Evolutionary conservation across 1,140 invertebrate genomes (phyloP).

Genomic region (Hyles euphorbiae): DNA sequence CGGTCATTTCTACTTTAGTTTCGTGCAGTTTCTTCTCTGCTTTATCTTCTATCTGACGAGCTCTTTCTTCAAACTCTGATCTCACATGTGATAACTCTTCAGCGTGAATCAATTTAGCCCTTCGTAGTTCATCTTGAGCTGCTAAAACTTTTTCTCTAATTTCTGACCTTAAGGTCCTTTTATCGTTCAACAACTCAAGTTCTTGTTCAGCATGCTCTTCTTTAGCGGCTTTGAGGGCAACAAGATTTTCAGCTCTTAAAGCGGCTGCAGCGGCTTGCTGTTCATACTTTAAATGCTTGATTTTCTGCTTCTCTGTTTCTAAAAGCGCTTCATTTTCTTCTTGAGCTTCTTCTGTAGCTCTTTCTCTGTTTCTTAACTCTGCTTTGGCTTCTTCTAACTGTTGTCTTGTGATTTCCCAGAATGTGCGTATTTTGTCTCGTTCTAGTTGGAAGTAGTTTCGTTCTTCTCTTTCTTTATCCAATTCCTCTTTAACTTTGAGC

Average conservation of each 20-base stretch:
- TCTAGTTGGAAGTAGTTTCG: constrained; percentile 97
- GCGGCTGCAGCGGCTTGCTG: constrained; percentile 90
- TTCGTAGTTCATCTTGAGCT: constrained; percentile 74
- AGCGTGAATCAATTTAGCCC: constrained; percentile 66
- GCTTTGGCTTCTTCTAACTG: constrained; percentile 89
- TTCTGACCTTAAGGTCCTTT: constrained; percentile 83
- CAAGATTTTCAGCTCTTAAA: constrained; percentile 77
- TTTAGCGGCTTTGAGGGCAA: constrained; percentile 65
- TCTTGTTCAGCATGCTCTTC: constrained; percentile 83
- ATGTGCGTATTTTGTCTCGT: constrained; percentile 93
- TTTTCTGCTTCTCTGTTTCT: constrained; percentile 93
- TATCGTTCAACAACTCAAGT: constrained; percentile 85
- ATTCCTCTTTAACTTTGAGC: constrained; percentile 90
- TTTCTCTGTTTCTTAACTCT: constrained; percentile 87
- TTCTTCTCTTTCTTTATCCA: constrained; percentile 95
- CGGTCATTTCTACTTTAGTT: constrained; percentile 83
- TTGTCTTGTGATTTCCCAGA: constrained; percentile 91
- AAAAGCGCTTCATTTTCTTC: constrained; percentile 92
- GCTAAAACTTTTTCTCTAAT: constrained; percentile 84
- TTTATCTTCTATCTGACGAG: constrained; percentile 86
- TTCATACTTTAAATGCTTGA: constrained; percentile 94
- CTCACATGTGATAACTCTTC: constrained; percentile 80
- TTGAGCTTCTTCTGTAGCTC: constrained; percentile 90
- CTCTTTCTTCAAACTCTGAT: constrained; percentile 83
- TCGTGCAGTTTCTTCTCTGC: constrained; percentile 84